Base-by-base conservation (phyloP, 1,140 invertebrate species). In the Penaeus vannamei region DNA sequence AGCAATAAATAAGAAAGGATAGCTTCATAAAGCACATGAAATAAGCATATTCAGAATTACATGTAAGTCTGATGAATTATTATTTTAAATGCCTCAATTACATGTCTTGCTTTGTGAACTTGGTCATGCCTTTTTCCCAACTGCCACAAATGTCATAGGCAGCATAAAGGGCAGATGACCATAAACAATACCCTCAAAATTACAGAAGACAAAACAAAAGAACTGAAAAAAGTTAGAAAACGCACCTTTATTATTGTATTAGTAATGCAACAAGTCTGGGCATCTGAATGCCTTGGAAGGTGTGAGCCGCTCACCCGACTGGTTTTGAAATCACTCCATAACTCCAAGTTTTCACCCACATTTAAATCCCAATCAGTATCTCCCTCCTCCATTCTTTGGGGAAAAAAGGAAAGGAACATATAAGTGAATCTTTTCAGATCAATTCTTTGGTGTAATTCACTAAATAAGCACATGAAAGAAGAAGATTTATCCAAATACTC, bases 261-360 rank as follows among this genome's bases (percentile, higher is more conserved):
- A 26, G 92, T 93, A 29, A 94, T 91, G 84, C 92, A 92, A 64
- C 93, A 94, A 53, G 92, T 87, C 80, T 93, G 93, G 42, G 93
- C 92, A 91, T 94, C 93, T 53, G 93, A 93, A 86, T 94, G 93
- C 8, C 93, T 92, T 8, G 93, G 93, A n/a, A 94, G 92, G 90
- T 94, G 92, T 60, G 93, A 93, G n/a, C 93, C 92, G 36, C 92
- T 92, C 22, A 93, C 92, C 85, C 92, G 91, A 80, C 93, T 93
- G 26, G 91, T 89, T 12, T 93, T 93, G 32, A 91, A 36, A 80
- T 92, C 91, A 29, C 46, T 91, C 77, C 10, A 90, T 61, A 42
- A 83, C 80, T 42, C 46, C 84, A 32, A 92, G 26, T 84, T n/a
- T 92, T 92, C 61, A 88, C 86, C 76, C 80, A 64, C 36, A 46